Base-by-base conservation (phyloP, 1,140 invertebrate genomes). In the Drosophila tani region DNA sequence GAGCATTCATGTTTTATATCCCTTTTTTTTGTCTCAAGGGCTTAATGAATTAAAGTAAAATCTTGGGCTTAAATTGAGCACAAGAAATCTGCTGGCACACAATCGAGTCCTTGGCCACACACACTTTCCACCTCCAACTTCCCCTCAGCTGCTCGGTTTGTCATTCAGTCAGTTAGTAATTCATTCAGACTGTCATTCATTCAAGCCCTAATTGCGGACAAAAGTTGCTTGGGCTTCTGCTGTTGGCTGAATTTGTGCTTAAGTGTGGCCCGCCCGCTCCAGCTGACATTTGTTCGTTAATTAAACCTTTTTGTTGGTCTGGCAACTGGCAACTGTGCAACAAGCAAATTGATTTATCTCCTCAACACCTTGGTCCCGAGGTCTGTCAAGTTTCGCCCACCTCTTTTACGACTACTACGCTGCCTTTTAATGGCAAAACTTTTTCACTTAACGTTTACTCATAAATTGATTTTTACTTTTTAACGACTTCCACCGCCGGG, bases 401-500 rank as follows among this genome's bases (percentile, higher is more conserved):
- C 69, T 59, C 65, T 49, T 41, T 71, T 49, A 71, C 69, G 27
- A 49, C 62, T 17, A 67, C 75, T 58, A 59, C 50, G 55, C 40
- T 55, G 68, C 55, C 73, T 79, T 87, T 90, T 90, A 90, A 90
- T 90, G 85, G 85, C 71, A 90, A 90, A 90, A 90, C 78, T 90
- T 90, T 90, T 90, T 90, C 85, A 90, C 85, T 90, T 90, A 90
- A 90, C 86, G 77, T 90, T 90, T 80, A 90, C 86, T 91, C 85
- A 90, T 90, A 90, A 90, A 90, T 90, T 90, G 86, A 90, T 90
- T 90, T 91, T 90, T 90, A 90, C 85, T 90, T 90, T 90, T 90
- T 90, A 90, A 90, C 81, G 85, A 90, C 75, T 74, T 75, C 12
- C 43, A 57, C 29, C 29, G 62, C 32, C 17, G 62, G 47, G 17